Evolutionary conservation across 2,113 vertebrate genomes (phyloP).

Genomic region (Cephalopterus ornatus): DNA sequence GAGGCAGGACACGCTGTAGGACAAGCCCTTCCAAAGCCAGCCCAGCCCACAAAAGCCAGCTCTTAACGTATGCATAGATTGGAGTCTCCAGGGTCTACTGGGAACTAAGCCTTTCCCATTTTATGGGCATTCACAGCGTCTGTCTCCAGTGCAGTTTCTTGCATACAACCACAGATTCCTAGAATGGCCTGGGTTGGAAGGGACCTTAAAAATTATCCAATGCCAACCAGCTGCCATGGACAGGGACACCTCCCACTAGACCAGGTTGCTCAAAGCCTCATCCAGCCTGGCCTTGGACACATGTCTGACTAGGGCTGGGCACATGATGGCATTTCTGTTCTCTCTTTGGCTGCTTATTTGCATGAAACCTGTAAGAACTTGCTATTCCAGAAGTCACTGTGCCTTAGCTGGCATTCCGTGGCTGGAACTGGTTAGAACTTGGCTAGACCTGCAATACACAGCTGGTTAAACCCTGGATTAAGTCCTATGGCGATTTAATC

Average conservation of each 20-base stretch:
- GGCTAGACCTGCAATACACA: not conserved
- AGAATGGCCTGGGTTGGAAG: not conserved
- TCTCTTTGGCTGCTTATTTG: not conserved
- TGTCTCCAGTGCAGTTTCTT: not conserved
- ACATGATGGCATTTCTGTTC: not conserved
- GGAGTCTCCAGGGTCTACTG: not conserved
- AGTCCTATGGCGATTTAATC: not conserved
- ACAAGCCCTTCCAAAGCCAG: not conserved
- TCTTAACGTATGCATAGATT: fast-evolving
- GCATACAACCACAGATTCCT: not conserved
- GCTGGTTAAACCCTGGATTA: not conserved
- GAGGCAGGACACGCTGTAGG: not conserved
- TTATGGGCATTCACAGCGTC: fast-evolving
- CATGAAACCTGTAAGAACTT: not conserved
- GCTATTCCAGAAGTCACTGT: not conserved
- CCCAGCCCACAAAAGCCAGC: not conserved
- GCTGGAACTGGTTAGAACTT: not conserved
- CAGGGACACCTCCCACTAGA: not conserved
- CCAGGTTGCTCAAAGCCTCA: not conserved
- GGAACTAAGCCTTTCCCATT: not conserved
- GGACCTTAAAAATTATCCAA: not conserved
- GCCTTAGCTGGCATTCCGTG: not conserved
- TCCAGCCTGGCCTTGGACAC: not conserved
- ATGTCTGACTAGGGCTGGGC: not conserved
- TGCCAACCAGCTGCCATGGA: not conserved